Percentiles rank a stretch among this genome's conserved stretches.
Conservation (phyloP, 2,113 vertebrate genomes). For the Rhinoptilus africanus region DNA sequence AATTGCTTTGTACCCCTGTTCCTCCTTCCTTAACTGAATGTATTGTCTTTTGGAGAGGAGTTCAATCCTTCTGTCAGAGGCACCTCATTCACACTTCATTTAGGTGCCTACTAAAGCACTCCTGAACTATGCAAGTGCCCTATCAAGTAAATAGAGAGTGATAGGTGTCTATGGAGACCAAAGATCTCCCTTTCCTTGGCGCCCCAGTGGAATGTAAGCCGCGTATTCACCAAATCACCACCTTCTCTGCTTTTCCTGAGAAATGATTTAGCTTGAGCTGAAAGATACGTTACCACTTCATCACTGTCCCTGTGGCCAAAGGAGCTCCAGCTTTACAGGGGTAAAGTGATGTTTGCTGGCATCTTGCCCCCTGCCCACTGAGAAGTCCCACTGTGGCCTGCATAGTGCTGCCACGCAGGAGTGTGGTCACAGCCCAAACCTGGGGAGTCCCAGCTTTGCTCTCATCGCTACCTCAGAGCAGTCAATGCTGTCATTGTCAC, state of each 20-base stretch:
- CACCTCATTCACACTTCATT: not conserved
- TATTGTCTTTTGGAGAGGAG: not conserved
- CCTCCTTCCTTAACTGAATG: not conserved
- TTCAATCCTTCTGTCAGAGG: not conserved
- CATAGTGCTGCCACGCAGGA: not conserved
- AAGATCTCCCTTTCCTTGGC: not conserved
- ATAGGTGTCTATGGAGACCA: not conserved
- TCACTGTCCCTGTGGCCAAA: not conserved
- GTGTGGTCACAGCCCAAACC: not conserved
- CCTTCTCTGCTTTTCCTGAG: not conserved
- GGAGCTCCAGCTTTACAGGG: not conserved
- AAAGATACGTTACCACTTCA: not conserved
- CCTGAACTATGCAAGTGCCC: not conserved
- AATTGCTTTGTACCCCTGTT: not conserved
- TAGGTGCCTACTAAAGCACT: not conserved
- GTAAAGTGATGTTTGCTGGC: not conserved
- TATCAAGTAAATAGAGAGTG: not conserved
- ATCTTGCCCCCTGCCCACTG: rapidly evolving
- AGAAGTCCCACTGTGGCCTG: not conserved
- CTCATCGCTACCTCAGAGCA: not conserved
- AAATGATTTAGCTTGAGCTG: not conserved
- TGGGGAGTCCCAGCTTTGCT: not conserved
- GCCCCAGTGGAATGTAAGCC: not conserved
- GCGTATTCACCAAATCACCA: not conserved
- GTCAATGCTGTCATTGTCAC: not conserved